These are phyloP conservation scores for Nixonia krombeini DNA, from an alignment of 1,140 invertebrate species.

Conservation along the genomic window DNA sequence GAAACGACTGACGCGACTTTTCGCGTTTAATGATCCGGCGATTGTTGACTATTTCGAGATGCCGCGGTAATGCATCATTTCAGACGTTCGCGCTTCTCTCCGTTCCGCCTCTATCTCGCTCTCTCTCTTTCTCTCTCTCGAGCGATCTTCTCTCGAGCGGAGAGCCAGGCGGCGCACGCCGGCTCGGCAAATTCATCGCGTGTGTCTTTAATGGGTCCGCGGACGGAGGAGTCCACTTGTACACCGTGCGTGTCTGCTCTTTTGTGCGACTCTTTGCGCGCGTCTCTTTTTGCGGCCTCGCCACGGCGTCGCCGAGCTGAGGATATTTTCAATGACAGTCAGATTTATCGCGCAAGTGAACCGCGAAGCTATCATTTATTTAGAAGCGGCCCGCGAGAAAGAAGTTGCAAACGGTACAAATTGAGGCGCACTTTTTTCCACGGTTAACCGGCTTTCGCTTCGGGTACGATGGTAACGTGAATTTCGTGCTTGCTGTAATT, in stretches of 20 bases:
- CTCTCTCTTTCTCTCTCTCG: no score
- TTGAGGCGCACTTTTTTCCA: no score
- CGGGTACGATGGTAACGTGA: no score
- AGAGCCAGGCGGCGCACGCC: not conserved
- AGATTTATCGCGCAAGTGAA: not conserved
- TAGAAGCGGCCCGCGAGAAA: not conserved
- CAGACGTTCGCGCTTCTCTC: constrained; percentile 6
- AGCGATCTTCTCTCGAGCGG: not conserved
- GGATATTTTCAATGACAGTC: constrained; percentile 9
- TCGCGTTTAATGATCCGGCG: not conserved
- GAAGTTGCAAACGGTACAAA: not conserved
- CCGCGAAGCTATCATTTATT: constrained; percentile 1
- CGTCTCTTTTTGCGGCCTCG: constrained; percentile 12
- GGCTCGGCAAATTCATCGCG: constrained; percentile 19
- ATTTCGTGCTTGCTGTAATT: no score
- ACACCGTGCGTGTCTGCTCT: constrained; percentile 31
- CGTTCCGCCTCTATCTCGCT: no score
- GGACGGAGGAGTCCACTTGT: constrained; percentile 38
- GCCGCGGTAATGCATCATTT: constrained; percentile 5
- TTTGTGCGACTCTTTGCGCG: constrained; percentile 17
- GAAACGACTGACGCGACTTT: not conserved
- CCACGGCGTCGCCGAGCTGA: not conserved
- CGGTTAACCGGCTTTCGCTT: no score
- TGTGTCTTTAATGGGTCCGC: constrained; percentile 44
- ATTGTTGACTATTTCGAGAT: constrained; percentile 5